phyloP scores from a whole-genome alignment of 1,140 invertebrate genomes.

The Ceratoteleas bidentatus region DNA sequence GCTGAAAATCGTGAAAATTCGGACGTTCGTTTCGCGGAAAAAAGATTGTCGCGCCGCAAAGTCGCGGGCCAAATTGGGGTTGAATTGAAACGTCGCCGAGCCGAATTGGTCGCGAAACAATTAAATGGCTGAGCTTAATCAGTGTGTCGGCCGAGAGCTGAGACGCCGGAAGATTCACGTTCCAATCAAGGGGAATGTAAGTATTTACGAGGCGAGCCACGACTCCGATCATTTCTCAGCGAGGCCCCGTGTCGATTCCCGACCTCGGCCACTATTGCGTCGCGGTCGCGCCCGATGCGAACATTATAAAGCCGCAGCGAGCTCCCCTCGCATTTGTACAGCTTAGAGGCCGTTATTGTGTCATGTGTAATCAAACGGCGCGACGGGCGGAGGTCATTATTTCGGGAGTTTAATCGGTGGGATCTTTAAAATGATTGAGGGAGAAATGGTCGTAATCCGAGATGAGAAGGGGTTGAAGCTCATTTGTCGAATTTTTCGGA shows the following conservation, averaged over 20 bases:
- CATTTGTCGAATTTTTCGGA: too few relatives aligned
- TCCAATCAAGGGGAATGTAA: constrained; percentile 68
- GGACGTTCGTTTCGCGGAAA: too few relatives aligned
- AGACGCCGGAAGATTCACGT: constrained; percentile 69
- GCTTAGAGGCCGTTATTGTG: constrained; percentile 1
- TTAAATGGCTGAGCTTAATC: constrained; percentile 70
- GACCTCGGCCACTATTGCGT: constrained; percentile 24
- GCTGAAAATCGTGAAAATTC: too few relatives aligned
- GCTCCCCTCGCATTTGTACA: constrained; percentile 13
- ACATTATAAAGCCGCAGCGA: constrained; percentile 20
- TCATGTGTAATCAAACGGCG: constrained; percentile 16
- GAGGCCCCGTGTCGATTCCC: constrained; percentile 44
- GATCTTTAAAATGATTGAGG: too few relatives aligned
- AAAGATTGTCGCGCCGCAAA: too few relatives aligned
- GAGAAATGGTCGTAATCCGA: too few relatives aligned
- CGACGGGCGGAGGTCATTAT: background rate
- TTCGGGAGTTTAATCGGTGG: too few relatives aligned
- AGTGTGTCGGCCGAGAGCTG: constrained; percentile 64
- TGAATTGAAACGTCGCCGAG: constrained; percentile 51
- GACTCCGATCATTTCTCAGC: constrained; percentile 71
- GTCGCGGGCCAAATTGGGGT: constrained; percentile 41
- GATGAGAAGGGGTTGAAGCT: too few relatives aligned
- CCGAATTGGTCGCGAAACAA: constrained; percentile 71
- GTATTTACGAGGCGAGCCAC: constrained; percentile 69
- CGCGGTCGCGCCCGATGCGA: constrained; percentile 2